Evolutionary conservation across 2,888 invertebrate genomes (phyloP).

Genomic region (Dicyrtoma fusca): DNA sequence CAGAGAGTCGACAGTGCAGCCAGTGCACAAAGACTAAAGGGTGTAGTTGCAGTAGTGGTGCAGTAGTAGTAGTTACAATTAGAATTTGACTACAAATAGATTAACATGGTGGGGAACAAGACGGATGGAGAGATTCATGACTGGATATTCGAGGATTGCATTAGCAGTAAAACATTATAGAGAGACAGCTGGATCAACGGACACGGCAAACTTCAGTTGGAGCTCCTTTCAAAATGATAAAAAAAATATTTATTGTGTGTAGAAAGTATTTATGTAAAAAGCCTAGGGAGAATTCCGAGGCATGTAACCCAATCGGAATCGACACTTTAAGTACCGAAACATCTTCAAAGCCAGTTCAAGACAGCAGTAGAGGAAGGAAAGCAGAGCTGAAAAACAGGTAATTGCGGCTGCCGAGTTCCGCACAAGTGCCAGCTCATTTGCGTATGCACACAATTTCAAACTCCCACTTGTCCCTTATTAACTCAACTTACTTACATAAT

Average conservation of each 20-base stretch:
- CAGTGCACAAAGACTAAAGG: conserved; percentile 8
- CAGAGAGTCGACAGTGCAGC: too few relatives aligned
- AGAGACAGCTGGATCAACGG: too few relatives aligned
- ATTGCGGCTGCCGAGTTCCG: conserved; percentile 36
- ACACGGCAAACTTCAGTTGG: too few relatives aligned
- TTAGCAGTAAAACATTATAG: too few relatives aligned
- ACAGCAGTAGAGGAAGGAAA: too few relatives aligned
- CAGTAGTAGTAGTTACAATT: too few relatives aligned
- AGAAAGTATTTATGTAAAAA: conserved; percentile 13
- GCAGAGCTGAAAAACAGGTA: conserved; percentile 17
- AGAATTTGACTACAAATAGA: too few relatives aligned
- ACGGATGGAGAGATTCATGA: too few relatives aligned
- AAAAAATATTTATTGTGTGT: conserved; percentile 3
- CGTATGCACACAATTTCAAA: conserved; percentile 24
- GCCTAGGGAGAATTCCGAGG: background rate
- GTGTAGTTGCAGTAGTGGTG: background rate
- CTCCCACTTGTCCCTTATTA: conserved; percentile 18
- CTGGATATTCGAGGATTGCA: too few relatives aligned
- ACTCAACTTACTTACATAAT: conserved; percentile 12
- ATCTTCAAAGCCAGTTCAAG: too few relatives aligned
- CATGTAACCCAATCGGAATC: conserved; percentile 14
- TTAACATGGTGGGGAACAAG: too few relatives aligned
- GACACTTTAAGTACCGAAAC: conserved; percentile 18
- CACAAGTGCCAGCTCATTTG: conserved; percentile 27
- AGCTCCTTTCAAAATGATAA: background rate